Percentiles rank a stretch among this genome's conserved stretches.
phyloP scores from a whole-genome alignment of 1,140 invertebrate species.

The Stenopsyche tienmushanensis region DNA sequence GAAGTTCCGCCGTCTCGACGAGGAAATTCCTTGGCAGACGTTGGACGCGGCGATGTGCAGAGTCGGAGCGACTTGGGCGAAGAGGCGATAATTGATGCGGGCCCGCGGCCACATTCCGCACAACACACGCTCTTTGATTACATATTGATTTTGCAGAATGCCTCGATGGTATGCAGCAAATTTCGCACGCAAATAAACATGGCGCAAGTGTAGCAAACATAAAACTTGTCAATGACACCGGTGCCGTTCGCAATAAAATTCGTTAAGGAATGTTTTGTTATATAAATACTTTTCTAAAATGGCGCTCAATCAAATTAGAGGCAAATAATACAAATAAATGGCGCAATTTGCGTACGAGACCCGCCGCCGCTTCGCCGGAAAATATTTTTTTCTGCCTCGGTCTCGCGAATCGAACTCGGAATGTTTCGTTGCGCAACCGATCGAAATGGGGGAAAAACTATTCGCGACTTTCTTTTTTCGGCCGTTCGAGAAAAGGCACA shows the following conservation, averaged over 20 bases:
- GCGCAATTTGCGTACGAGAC: background rate
- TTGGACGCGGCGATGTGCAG: no score
- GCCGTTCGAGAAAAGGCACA: no score
- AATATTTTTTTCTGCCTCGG: background rate
- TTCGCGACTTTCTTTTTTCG: background rate
- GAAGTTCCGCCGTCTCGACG: no score
- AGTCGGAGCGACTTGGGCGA: no score
- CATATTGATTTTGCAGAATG: background rate
- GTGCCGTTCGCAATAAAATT: no score
- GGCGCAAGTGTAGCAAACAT: background rate
- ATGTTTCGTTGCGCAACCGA: background rate
- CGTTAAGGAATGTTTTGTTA: background rate
- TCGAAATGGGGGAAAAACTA: background rate
- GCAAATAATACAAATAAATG: background rate
- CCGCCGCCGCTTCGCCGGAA: background rate
- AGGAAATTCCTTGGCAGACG: no score
- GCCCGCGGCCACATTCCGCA: no score
- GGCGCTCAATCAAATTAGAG: background rate
- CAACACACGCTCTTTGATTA: background rate
- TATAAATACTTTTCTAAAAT: background rate
- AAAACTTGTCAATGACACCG: background rate
- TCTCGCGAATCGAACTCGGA: background rate
- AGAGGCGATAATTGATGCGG: no score
- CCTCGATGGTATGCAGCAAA: background rate
- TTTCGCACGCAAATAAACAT: background rate